Evolutionary conservation across 2,113 vertebrate genomes (phyloP).

Genomic region (Dascyllus trimaculatus): DNA sequence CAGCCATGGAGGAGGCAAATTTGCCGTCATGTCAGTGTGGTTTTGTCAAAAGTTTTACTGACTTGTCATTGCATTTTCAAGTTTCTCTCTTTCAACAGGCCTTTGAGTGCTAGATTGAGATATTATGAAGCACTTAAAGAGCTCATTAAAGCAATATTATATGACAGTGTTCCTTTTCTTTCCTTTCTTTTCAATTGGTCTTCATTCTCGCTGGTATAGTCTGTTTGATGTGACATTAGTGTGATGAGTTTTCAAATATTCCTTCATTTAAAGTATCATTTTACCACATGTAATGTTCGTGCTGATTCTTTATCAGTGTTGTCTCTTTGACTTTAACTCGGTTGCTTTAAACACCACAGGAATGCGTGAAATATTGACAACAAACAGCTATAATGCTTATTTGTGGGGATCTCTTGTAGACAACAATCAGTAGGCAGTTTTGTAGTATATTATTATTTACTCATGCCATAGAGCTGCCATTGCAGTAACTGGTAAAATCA

Average conservation of each 20-base stretch:
- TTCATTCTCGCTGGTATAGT: slow-evolving; percentile 3
- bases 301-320: background rate
- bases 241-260: slow-evolving; percentile 25
- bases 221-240: slow-evolving; percentile 17
- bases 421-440: slow-evolving; percentile 18
- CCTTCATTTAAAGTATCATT: background rate
- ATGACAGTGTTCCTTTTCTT: slow-evolving; percentile 12
- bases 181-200: background rate
- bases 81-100: slow-evolving; percentile 16
- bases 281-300: background rate
- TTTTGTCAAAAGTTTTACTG: slow-evolving; percentile 45
- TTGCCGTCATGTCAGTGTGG: slow-evolving; percentile 43
- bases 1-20: slow-evolving; percentile 48
- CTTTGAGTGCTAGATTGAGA: slow-evolving; percentile 23
- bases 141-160: slow-evolving; percentile 27
- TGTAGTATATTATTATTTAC: slow-evolving; percentile 20
- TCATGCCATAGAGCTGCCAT: background rate
- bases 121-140: slow-evolving; percentile 23
- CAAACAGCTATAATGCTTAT: background rate
- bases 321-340: background rate
- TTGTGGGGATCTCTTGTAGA: background rate
- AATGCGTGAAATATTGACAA: slow-evolving; percentile 5
- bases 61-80: slow-evolving; percentile 33
- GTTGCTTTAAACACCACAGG: background rate
- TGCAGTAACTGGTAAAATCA: slow-evolving; percentile 3